These are phyloP conservation scores for Nothobranchius kuhntae DNA, from an alignment of 2,113 vertebrate genomes.

Conservation along the genomic window DNA sequence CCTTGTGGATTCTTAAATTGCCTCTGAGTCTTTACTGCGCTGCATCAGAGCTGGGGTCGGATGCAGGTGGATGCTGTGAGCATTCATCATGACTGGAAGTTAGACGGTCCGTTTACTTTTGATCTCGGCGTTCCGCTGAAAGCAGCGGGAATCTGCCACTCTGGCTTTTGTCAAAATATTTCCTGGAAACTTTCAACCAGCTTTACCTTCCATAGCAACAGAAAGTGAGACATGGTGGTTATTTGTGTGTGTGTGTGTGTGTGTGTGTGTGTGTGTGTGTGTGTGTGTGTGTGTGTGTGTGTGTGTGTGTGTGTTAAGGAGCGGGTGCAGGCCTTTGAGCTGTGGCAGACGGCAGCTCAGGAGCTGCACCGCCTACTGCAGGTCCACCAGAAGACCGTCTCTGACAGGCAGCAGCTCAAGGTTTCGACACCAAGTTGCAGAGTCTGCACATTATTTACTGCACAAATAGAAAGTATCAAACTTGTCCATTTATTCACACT, in stretches of 20 bases:
- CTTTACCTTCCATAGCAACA: neutral
- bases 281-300: too few relatives aligned
- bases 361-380: conserved; percentile 84
- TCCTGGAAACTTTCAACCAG: conserved; percentile 4
- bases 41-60: neutral
- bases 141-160: conserved; percentile 11
- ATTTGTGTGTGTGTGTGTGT: too few relatives aligned
- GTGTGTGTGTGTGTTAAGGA: conserved; percentile 75
- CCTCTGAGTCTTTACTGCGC: too few relatives aligned
- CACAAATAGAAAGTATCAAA: neutral
- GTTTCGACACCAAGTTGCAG: neutral
- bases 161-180: conserved; percentile 8
- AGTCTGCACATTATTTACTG: neutral
- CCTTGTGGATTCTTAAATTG: too few relatives aligned
- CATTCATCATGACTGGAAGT: conserved; percentile 5
- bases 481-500: neutral
- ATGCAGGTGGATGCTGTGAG: conserved; percentile 8
- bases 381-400: conserved; percentile 81
- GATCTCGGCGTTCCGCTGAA: neutral
- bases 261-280: too few relatives aligned
- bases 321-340: conserved; percentile 82
- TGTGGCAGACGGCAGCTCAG: conserved; percentile 84
- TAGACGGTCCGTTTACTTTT: conserved; percentile 12
- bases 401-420: conserved; percentile 84
- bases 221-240: conserved; percentile 17